Evolutionary conservation across 2,888 invertebrate species (phyloP).

Genomic region (Neuroscelio doddi): DNA sequence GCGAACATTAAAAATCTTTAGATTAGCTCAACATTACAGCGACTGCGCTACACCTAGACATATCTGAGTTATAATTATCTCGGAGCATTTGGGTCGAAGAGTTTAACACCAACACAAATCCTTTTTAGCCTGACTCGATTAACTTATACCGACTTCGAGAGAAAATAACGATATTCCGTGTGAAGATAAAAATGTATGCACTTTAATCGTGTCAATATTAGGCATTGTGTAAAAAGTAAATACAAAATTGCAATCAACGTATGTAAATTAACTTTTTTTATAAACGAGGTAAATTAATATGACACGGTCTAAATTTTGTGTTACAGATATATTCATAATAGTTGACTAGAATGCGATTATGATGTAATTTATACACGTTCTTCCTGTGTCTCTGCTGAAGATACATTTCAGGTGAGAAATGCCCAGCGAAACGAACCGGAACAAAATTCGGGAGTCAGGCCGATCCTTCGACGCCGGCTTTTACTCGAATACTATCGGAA

Average conservation of each 20-base stretch:
- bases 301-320: not conserved
- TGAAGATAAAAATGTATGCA: too few relatives aligned
- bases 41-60: conserved; percentile 38
- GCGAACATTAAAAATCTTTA: conserved; percentile 40
- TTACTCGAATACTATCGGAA: conserved; percentile 66
- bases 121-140: conserved; percentile 11
- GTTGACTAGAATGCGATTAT: conserved; percentile 43
- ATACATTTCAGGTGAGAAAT: conserved; percentile 26
- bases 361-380: conserved; percentile 39
- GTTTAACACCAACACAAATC: conserved; percentile 3
- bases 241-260: not conserved
- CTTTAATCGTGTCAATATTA: conserved; percentile 6
- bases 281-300: not conserved
- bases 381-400: not conserved
- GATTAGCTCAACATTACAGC: conserved; percentile 47
- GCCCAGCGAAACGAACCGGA: conserved; percentile 28
- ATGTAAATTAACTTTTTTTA: too few relatives aligned
- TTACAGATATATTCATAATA: conserved; percentile 18
- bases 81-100: conserved; percentile 24
- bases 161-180: not conserved
- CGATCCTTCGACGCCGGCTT: conserved; percentile 18
- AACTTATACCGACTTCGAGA: too few relatives aligned
- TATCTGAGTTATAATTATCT: conserved; percentile 24
- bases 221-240: not conserved
- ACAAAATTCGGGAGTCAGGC: conserved; percentile 22